Evolutionary conservation across 2,888 invertebrate species (phyloP), one percentile per base, ranked within the genome.

Genomic region (Erebia aethiops): DNA sequence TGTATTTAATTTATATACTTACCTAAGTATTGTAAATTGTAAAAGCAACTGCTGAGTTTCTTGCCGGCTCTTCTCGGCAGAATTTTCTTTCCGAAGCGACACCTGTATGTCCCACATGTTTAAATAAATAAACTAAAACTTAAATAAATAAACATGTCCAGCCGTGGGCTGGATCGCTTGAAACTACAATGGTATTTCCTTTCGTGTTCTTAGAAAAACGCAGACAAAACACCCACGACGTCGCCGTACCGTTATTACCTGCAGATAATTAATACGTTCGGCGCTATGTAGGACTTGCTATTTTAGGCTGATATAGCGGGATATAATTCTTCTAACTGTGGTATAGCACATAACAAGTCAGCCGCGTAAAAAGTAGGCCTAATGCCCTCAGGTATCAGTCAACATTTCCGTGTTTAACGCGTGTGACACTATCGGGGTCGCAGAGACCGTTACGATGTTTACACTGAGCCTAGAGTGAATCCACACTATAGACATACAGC

Each of bases 371-470:
- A 76, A 78, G 75, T 77, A 74, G 77, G 76, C 75, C 74, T 73
- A 71, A 74, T 71, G 75, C 74, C 80, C 76, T 74, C 77, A 79
- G 74, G 76, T 74, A 67, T 72, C 67, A 69, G 69, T 67, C 67
- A 68, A 72, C 73, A 68, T 73, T 52, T 73, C 49, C 51, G 52
- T 67, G 74, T 69, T 68, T 70, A 63, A 56, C 78, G 79, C 73
- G 78, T 80, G 77, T 79, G 79, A 79, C 82, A 77, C 74, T 75
- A 82, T 82, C 80, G 81, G 80, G 86, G 84, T 83, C 85, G 80
- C 69, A 71, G 74, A 79, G 79, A 81, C 86, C 85, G 87, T 87
- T 89, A 87, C 82, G 79, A 69, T 73, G 71, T 74, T 71, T 71
- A 72, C 72, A 70, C 66, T 56, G 65, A 66, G 70, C 57, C 62